Base-by-base conservation (phyloP, 2,888 invertebrate species). In the Xanthia icteritia region DNA sequence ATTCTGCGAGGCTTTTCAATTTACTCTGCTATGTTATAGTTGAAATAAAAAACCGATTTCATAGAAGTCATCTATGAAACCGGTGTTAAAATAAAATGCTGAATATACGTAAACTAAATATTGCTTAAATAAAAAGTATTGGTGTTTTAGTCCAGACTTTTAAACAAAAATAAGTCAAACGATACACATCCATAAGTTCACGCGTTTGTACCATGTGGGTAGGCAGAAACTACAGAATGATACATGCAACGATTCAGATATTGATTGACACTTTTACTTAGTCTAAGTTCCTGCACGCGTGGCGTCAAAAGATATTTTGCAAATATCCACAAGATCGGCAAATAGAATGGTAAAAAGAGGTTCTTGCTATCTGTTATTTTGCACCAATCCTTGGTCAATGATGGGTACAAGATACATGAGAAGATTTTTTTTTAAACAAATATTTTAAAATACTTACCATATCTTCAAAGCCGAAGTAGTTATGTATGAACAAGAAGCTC, bases 381-480 rank as follows among this genome's bases (percentile, higher is more conserved):
- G 5, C 36, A n/a, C 0, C 5, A 54, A 45, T 0, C 45, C 2
- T 36, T 8, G 31, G 20, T 58, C 3, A 36, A 36, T 9, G 6
- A 71, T 13, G 23, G 8, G 2, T 23, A 31, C 8, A 15, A 5
- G 20, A 9, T n/a, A n/a, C 0, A 2, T 31, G 17, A 27, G 1
- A 39, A 9, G 15, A 73, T 11, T 11, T 11, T 11, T 56, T n/a
- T 11, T 11, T 11, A 13, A n/a, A 42, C 42, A 51, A 9, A n/a
- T 1, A n/a, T 5, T 48, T 42, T n/a, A 51, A 36, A 31, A 20
- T 36, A 86, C 92, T 86, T 89, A 97, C 97, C 97, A 97, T 97
- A 79, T 97, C 94, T 89, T 97, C 97, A 85, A 97, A 97, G n/a
- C 97, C 97, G 82, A 97, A 97, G 91, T 96, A 97, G 85, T 97